Base-by-base conservation (phyloP, 1,140 invertebrate genomes). In the Rhopalosiphum maidis region DNA sequence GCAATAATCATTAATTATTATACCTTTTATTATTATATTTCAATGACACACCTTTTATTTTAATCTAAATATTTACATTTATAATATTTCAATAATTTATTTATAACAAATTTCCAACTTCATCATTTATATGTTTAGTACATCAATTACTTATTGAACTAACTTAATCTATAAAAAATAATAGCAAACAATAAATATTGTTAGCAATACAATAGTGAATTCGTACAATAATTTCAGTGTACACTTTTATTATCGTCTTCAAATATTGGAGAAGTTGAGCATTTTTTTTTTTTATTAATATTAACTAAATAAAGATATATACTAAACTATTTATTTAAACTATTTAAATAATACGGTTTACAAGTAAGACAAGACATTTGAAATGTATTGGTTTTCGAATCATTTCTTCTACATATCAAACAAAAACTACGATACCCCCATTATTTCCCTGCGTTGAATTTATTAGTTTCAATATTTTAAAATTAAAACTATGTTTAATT, bases 141-240 rank as follows among this genome's bases (percentile, higher is more conserved):
- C 9, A 86, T 46, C 25, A 41, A 88, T 51, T 88, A 88, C n/a
- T 35, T 51, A 51, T 88, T 88, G n/a, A 35, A 88, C 87, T 88
- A 48, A 88, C 87, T 88, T 43, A n/a, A 54, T n/a, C 35, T 43
- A 35, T 54, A 87, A 48, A 87, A 88, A 88, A 88, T 48, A 88
- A 88, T 21, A 35, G 21, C n/a, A 18, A n/a, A 18, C 18, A 22
- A 30, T 87, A 51, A 87, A 48, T 87, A 87, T 87, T 88, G 48
- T 41, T 85, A 51, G 35, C 46, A 30, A 51, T 51, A 35, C 3
- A 85, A 86, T 1, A 86, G 41, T n/a, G 23, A 86, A 86, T 86
- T 15, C 4, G 7, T n/a, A 86, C 11, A 86, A 86, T 86, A 46
- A 86, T 86, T 86, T 46, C 25, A 86, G 4, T n/a, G 43, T 21